Evolutionary conservation across 2,113 vertebrate species (phyloP), one percentile per base, ranked within the genome.

Genomic region (Myanophis thanlyinensis): DNA sequence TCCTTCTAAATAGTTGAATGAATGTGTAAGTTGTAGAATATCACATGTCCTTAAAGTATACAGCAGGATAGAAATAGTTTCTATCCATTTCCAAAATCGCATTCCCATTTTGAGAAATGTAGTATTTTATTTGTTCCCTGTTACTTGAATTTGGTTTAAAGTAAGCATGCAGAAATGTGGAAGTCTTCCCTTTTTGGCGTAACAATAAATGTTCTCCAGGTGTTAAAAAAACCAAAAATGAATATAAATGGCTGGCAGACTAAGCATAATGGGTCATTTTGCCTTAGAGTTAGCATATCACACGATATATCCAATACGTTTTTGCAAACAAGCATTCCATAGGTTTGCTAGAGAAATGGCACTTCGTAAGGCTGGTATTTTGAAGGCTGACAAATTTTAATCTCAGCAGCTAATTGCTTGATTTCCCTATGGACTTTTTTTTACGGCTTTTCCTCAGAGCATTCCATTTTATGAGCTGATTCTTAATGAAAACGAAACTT

Each of bases 31-130:
- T 30, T n/a, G 30, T 88, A 86, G 35, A 91, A 27, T 18, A 47
- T 54, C 93, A 93, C 47, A 47, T 20, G 10, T 23, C 30, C 15
- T 91, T 91, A 47, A 85, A 89, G 44, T 90, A 87, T 91, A 80
- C 59, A 18, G 86, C 48, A 88, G 91, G 88, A 56, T 84, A 87
- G 23, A 13, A 23, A 11, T n/a, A 8, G 13, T 44, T 35, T 56
- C 89, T 85, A 53, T 53, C 54, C 92, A n/a, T 86, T 62, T 88
- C 89, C 93, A 92, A 91, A 23, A 22, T 20, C 3, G 3, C 35
- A 22, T 10, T 35, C 15, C 73, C 73, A 22, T 80, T 44, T 80
- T 44, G 35, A 80, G 44, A 80, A 80, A 80, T 3, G 73, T 40
- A 10, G 35, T 44, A 8, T 44, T 80, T 44, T 20, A 44, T 22